Percentiles rank a stretch among this genome's conserved stretches.
Conservation (phyloP, 2,888 invertebrate species). For the Drosophila falleni region DNA sequence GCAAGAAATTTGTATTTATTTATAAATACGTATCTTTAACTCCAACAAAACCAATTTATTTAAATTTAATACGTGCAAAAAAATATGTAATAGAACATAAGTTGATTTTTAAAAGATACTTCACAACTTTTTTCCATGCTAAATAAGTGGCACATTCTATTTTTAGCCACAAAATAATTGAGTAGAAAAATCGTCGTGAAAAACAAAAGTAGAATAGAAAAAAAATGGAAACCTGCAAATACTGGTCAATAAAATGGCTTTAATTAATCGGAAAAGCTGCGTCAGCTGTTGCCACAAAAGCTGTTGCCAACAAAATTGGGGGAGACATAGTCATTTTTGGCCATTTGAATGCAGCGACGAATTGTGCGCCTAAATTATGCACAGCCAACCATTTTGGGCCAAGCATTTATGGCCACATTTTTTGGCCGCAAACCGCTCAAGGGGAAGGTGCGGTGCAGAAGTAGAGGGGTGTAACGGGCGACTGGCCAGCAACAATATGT, state of each 20-base stretch:
- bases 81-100: too few species aligned
- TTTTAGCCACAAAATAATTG: background rate
- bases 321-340: slow-evolving; percentile 27
- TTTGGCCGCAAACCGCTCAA: slow-evolving; percentile 44
- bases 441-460: background rate
- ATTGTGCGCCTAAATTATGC: slow-evolving; percentile 79
- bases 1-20: too few species aligned
- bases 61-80: too few species aligned
- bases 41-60: too few species aligned
- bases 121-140: background rate
- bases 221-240: slow-evolving; percentile 5
- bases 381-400: slow-evolving; percentile 68
- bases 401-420: slow-evolving; percentile 64
- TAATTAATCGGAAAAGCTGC: slow-evolving; percentile 71
- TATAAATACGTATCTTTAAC: too few species aligned
- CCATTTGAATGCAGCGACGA: slow-evolving; percentile 70
- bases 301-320: slow-evolving; percentile 29
- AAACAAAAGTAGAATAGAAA: slow-evolving; percentile 6
- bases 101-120: too few species aligned
- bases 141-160: slow-evolving; percentile 3
- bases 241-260: slow-evolving; percentile 73
- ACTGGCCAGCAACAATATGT: slow-evolving; percentile 74
- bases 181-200: background rate
- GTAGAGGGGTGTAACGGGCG: slow-evolving; percentile 28
- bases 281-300: slow-evolving; percentile 62